phyloP scores from a whole-genome alignment of 1,140 invertebrate genomes.

The Gonatopus flavifemur region DNA sequence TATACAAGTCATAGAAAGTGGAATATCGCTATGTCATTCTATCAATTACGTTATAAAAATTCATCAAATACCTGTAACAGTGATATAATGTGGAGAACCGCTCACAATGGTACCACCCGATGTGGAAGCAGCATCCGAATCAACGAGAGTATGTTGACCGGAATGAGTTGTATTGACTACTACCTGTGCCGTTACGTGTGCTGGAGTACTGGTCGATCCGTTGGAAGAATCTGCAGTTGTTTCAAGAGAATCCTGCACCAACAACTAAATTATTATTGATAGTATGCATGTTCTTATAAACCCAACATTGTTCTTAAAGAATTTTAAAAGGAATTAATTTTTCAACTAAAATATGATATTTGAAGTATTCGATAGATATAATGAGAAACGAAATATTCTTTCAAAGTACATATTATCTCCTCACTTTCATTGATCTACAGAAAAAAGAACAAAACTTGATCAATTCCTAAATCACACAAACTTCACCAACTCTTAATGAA shows the following conservation, averaged over 20 bases:
- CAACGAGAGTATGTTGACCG: constrained; percentile 51
- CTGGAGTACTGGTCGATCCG: constrained; percentile 51
- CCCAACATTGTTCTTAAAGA: constrained; percentile 8
- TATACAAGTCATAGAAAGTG: too few species aligned
- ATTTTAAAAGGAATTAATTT: neutral
- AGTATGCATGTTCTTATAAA: constrained; percentile 31
- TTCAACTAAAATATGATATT: too few species aligned
- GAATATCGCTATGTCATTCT: too few species aligned
- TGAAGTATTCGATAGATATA: neutral
- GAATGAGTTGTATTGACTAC: constrained; percentile 57
- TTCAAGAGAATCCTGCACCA: constrained; percentile 54
- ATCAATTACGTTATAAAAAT: neutral
- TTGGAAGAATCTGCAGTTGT: constrained; percentile 55
- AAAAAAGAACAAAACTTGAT: neutral
- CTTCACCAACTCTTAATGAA: too few species aligned
- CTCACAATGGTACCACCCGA: constrained; percentile 52
- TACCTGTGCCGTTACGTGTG: constrained; percentile 59
- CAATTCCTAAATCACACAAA: too few species aligned
- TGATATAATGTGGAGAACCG: constrained; percentile 60
- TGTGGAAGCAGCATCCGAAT: constrained; percentile 52
- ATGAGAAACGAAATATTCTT: neutral
- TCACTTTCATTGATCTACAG: neutral
- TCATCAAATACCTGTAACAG: constrained; percentile 54
- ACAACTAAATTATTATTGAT: constrained; percentile 44
- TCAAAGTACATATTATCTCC: neutral